Evolutionary conservation across 2,888 invertebrate genomes (phyloP).

Genomic region (Chaitophorus viminalis): DNA sequence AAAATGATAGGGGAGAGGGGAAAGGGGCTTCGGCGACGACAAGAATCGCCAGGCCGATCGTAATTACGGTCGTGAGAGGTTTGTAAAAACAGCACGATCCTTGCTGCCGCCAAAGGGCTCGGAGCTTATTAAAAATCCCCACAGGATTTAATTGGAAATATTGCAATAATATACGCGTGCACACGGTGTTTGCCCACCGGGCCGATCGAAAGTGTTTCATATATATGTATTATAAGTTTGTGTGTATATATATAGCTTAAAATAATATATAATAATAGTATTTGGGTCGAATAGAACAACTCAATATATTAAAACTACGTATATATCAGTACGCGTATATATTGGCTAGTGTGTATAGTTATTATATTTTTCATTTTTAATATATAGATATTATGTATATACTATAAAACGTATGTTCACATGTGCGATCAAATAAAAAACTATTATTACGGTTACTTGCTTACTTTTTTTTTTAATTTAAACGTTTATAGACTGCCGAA

Average conservation of each 20-base stretch:
- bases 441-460: no score
- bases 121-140: constrained; percentile 53
- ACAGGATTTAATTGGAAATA: constrained; percentile 55
- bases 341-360: neutral
- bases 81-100: constrained; percentile 43
- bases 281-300: neutral
- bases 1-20: neutral
- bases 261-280: neutral
- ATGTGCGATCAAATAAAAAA: neutral
- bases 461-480: no score
- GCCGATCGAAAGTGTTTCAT: neutral
- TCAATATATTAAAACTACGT: neutral
- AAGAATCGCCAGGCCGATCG: constrained; percentile 18
- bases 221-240: neutral
- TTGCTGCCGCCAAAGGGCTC: constrained; percentile 9
- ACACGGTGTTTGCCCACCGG: neutral
- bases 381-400: neutral
- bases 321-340: neutral
- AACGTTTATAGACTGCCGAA: no score
- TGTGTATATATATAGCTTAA: neutral
- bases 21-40: constrained; percentile 1
- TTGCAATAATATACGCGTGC: constrained; percentile 9
- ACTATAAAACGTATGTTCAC: neutral
- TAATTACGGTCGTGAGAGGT: constrained; percentile 53
- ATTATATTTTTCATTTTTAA: neutral